These are phyloP conservation scores for Holotrichia oblita DNA, from an alignment of 1,140 invertebrate genomes.

Conservation along the genomic window DNA sequence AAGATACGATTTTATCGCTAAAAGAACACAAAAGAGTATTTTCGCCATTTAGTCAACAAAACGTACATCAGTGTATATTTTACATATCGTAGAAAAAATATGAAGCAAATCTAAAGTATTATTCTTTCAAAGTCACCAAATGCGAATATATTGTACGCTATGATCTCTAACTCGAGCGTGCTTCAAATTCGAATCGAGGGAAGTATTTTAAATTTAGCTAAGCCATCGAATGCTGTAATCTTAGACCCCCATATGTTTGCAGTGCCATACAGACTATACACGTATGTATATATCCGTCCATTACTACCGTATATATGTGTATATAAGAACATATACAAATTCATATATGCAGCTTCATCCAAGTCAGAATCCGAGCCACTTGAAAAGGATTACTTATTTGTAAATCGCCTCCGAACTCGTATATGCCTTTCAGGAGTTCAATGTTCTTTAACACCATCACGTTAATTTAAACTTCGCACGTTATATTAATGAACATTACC, in stretches of 20 bases:
- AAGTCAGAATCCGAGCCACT: background rate
- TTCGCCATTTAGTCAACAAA: too few species aligned
- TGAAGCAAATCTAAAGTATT: background rate
- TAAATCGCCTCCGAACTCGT: constrained; percentile 5
- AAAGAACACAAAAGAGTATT: too few species aligned
- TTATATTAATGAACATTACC: background rate
- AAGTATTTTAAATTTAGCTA: constrained; percentile 18
- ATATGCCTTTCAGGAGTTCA: constrained; percentile 8
- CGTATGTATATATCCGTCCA: background rate
- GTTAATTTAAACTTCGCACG: background rate
- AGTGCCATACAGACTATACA: background rate
- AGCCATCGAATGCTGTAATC: constrained; percentile 5
- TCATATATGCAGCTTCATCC: background rate
- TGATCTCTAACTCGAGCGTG: background rate
- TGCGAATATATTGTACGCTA: constrained; percentile 15
- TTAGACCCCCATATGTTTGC: constrained; percentile 11
- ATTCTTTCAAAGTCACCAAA: background rate
- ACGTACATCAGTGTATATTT: too few species aligned
- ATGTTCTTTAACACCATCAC: background rate
- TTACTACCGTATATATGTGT: background rate
- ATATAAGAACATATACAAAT: background rate
- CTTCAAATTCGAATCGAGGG: background rate
- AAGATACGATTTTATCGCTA: too few species aligned
- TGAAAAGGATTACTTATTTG: constrained; percentile 7
- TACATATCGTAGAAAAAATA: too few species aligned